These are phyloP conservation scores for Eretmochelys imbricata DNA, from an alignment of 2,113 vertebrate species.

Conservation along the genomic window DNA sequence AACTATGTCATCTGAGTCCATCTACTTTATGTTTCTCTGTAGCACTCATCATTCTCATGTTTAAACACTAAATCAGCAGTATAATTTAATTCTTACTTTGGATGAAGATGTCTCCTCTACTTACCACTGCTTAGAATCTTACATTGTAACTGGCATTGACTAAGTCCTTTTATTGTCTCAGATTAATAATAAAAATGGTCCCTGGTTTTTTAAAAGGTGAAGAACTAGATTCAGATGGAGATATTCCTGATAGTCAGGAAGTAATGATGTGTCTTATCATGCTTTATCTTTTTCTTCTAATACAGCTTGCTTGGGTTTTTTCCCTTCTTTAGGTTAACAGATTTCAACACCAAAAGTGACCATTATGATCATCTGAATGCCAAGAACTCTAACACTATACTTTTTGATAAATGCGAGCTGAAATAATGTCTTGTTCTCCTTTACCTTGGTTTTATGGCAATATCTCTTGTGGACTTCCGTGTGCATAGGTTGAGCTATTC, in stretches of 20 bases:
- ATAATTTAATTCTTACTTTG: not conserved
- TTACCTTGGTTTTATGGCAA: conserved; percentile 29
- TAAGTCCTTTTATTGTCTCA: conserved; percentile 19
- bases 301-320: not conserved
- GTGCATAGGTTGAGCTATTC: conserved; percentile 19
- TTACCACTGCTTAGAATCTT: not conserved
- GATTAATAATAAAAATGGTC: conserved; percentile 7
- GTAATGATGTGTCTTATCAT: not conserved
- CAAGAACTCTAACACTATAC: conserved; percentile 10
- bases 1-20: not conserved
- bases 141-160: not conserved
- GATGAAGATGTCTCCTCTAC: not conserved
- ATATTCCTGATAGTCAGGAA: not conserved
- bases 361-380: conserved; percentile 40
- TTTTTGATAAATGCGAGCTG: conserved; percentile 34
- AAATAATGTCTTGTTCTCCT: conserved; percentile 25
- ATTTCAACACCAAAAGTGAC: conserved; percentile 48
- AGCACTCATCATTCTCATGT: not conserved
- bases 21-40: not conserved
- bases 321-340: not conserved
- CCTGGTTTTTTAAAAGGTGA: conserved; percentile 39
- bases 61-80: not conserved
- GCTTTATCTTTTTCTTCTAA: not conserved
- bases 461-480: conserved; percentile 26
- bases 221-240: conserved; percentile 18